Percentiles rank a stretch among this genome's conserved stretches.
Evolutionary conservation across 2,113 vertebrate genomes (phyloP).

Genomic region (Narcine bancroftii): DNA sequence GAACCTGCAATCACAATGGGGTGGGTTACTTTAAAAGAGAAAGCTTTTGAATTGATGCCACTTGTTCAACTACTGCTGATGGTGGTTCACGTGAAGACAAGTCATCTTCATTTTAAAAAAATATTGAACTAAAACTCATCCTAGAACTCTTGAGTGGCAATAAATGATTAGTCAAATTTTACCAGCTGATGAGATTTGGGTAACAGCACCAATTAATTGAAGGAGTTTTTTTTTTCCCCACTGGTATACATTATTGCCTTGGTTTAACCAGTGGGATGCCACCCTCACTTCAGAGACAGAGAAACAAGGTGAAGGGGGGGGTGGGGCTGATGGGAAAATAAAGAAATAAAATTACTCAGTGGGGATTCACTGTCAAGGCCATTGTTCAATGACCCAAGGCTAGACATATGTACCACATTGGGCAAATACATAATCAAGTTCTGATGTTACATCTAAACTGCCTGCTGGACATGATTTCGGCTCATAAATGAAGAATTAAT

Average conservation of each 20-base stretch:
- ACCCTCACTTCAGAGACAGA: not conserved
- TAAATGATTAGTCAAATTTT: not conserved
- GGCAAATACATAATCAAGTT: not conserved
- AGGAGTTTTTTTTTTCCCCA: not conserved
- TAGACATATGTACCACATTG: not conserved
- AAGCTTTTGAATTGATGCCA: not conserved
- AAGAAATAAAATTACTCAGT: not conserved
- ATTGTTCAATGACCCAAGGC: not conserved
- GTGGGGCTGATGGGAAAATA: not conserved
- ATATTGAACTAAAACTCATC: not conserved
- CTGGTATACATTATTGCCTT: not conserved
- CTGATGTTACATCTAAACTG: not conserved
- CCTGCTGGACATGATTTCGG: not conserved
- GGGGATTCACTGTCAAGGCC: not conserved
- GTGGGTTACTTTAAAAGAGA: not conserved
- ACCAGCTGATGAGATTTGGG: not conserved
- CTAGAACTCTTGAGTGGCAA: not conserved
- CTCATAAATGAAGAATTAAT: not conserved
- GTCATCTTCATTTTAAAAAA: not conserved
- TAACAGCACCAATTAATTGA: not conserved
- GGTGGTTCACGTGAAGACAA: not conserved
- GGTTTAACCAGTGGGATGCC: not conserved
- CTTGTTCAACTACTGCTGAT: not conserved
- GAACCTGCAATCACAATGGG: slow-evolving; percentile 63
- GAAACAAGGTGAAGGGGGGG: not conserved